Evolutionary conservation across 92 coral and sea anemone genomes (phyloP).

Genomic region (Isaurus tuberculatus): DNA sequence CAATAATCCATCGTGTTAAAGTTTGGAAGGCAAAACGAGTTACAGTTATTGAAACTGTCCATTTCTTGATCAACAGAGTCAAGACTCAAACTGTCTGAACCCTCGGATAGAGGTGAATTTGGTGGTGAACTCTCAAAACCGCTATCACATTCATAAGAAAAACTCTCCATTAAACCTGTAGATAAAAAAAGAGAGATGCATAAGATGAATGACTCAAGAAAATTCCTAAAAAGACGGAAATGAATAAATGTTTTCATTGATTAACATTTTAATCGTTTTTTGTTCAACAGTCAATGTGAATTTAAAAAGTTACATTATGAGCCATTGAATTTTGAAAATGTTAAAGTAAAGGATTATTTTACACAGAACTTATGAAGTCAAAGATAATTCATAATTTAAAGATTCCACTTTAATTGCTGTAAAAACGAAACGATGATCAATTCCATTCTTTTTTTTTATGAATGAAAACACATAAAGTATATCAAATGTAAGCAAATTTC

Average conservation of each 20-base stretch:
- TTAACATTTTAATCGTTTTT: too few relatives aligned
- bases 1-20: slow-evolving; percentile 8
- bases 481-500: too few relatives aligned
- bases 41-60: neutral
- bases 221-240: neutral
- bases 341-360: neutral
- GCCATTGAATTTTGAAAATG: neutral
- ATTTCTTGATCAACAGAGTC: neutral
- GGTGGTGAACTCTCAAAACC: slow-evolving; percentile 16
- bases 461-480: too few relatives aligned
- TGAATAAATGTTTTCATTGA: neutral
- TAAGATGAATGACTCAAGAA: neutral
- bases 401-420: neutral
- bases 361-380: neutral
- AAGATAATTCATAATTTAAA: neutral
- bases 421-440: too few relatives aligned
- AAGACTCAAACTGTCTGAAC: neutral
- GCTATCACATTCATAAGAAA: slow-evolving; percentile 15
- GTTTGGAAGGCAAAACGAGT: neutral
- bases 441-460: too few relatives aligned
- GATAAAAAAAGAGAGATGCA: neutral
- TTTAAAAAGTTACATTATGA: too few relatives aligned
- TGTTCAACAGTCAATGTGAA: neutral
- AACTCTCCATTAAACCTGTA: neutral
- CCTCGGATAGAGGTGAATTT: neutral